These are phyloP conservation scores for Melanogrammus aeglefinus DNA, from an alignment of 2,797 vertebrate genomes.

Conservation along the genomic window DNA sequence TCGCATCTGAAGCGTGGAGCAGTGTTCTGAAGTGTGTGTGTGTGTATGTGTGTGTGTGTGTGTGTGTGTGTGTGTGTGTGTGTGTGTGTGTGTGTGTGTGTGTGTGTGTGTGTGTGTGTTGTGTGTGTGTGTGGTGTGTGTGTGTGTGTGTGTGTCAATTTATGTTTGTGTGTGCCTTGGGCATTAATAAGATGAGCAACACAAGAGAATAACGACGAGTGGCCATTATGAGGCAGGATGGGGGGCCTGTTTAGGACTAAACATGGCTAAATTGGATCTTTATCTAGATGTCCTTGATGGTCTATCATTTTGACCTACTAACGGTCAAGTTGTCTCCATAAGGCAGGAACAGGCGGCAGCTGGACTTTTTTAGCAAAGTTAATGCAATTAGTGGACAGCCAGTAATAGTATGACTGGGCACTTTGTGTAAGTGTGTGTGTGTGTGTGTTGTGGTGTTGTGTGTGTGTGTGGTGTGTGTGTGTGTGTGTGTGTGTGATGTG, in stretches of 20 bases:
- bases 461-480: constrained; percentile 8
- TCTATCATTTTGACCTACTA: constrained; percentile 66
- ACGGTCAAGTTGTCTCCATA: constrained; percentile 37
- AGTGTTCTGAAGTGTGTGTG: too few relatives aligned
- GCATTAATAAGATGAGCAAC: constrained; percentile 41
- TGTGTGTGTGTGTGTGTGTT: constrained; percentile 25
- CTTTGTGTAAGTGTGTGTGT: background rate
- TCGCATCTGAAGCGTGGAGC: too few relatives aligned
- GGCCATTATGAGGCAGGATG: constrained; percentile 61
- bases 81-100: too few relatives aligned
- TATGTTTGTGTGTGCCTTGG: constrained; percentile 43
- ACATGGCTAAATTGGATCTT: constrained; percentile 67
- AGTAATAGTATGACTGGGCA: background rate
- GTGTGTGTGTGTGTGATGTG: constrained; percentile 10
- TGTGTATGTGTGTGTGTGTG: too few relatives aligned
- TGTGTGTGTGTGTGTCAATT: constrained; percentile 15
- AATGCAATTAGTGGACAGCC: background rate
- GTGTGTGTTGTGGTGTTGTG: constrained; percentile 42
- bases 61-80: constrained; percentile 25
- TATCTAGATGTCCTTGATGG: constrained; percentile 72
- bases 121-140: constrained; percentile 24
- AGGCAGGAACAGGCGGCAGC: constrained; percentile 6
- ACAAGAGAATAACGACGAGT: constrained; percentile 66
- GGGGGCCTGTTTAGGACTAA: constrained; percentile 54
- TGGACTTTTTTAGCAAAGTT: constrained; percentile 6